These are phyloP conservation scores for Drosophila dunni DNA, from an alignment of 1,140 invertebrate species.

Conservation along the genomic window DNA sequence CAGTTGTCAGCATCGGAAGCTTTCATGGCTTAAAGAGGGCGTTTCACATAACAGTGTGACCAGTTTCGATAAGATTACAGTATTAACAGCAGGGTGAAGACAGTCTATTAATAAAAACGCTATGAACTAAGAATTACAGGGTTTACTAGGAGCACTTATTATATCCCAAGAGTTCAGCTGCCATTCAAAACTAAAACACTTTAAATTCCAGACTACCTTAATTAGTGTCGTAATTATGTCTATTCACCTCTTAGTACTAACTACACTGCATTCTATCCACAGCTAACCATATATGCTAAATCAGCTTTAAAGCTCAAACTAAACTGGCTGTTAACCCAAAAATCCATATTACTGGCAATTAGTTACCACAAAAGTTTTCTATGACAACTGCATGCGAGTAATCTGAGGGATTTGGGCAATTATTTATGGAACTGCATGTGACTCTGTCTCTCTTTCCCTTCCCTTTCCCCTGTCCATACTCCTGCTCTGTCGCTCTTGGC, in stretches of 20 bases:
- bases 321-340: slow-evolving; percentile 14
- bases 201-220: too few species aligned
- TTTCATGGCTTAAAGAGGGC: background rate
- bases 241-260: background rate
- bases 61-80: background rate
- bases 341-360: slow-evolving; percentile 45
- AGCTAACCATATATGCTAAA: slow-evolving; percentile 18
- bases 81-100: background rate
- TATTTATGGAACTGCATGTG: slow-evolving; percentile 47
- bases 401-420: slow-evolving; percentile 43
- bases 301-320: slow-evolving; percentile 3
- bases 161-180: too few species aligned
- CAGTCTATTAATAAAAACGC: background rate
- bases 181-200: too few species aligned
- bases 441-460: slow-evolving; percentile 5
- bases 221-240: too few species aligned
- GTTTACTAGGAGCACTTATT: too few species aligned
- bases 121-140: too few species aligned
- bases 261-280: background rate
- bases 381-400: slow-evolving; percentile 40
- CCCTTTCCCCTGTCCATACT: background rate
- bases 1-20: background rate
- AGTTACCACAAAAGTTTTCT: slow-evolving; percentile 38
- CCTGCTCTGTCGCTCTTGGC: slow-evolving; percentile 17
- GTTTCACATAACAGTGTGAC: background rate